Base-by-base conservation (phyloP, 2,797 vertebrate genomes). In the Pyrocephalus nanus region DNA sequence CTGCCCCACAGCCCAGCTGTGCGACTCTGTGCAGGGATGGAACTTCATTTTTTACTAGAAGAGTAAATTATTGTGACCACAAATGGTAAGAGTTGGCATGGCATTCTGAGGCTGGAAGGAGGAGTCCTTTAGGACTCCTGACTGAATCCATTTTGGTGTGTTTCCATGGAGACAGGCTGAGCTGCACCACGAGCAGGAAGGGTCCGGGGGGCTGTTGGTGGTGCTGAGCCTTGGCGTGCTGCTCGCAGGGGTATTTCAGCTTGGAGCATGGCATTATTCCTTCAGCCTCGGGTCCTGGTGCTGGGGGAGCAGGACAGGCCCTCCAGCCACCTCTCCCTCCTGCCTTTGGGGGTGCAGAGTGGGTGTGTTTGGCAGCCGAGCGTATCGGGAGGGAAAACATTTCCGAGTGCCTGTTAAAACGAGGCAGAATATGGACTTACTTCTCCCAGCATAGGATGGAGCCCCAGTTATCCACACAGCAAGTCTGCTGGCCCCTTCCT, bases 291-390 rank as follows among this genome's bases (percentile, higher is more conserved):
- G 18, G 5, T 62, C 58, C 69, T 45, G 71, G 34, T 25, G 67
- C 75, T 58, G 54, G 9, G 9, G 23, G 67, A 65, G 71, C 84
- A 53, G 38, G 15, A 55, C 77, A 50, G 48, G 64, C 14, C n/a
- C 48, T 20, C 40, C 76, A 58, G 48, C 64, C 2, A 0, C 72
- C 38, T 54, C 50, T 85, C 22, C 38, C 42, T 53, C 19, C 92
- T 60, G 34, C 48, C 38, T 79, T 8, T 1, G 36, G 30, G 30
- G 23, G 12, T 9, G 34, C 81, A 34, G 27, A 53, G 72, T 53
- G n/a, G 78, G 30, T n/a, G 26, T 1, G 1, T 70, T 83, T 77
- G 62, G 61, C 70, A 88, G 20, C 22, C 0, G 0, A 23, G 32
- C 20, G 4, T 57, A 3, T 3, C 40, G 1, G 34, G 50, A 32